These are phyloP conservation scores for Heliconius aoede DNA, from an alignment of 2,888 invertebrate genomes.

Conservation along the genomic window DNA sequence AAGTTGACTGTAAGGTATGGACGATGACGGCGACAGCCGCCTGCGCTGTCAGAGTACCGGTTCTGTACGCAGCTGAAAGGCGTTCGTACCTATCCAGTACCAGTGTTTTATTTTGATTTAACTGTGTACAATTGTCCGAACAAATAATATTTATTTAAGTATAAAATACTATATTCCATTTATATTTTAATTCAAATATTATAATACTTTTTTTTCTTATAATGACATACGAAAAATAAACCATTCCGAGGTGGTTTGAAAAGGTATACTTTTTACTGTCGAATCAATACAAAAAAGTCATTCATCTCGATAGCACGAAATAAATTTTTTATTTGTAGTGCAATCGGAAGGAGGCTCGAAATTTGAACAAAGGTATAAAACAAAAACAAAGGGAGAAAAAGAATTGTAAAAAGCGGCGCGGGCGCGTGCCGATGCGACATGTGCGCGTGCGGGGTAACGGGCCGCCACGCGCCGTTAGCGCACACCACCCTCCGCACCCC, in stretches of 20 bases:
- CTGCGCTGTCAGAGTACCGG: slow-evolving; percentile 69
- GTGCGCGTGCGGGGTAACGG: slow-evolving; percentile 75
- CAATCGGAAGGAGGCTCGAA: slow-evolving; percentile 50
- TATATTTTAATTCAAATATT: slow-evolving; percentile 2
- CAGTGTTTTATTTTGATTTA: slow-evolving; percentile 82
- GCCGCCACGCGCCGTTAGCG: slow-evolving; percentile 72
- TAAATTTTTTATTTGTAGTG: slow-evolving; percentile 47
- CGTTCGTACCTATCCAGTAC: slow-evolving; percentile 60
- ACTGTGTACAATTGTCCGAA: slow-evolving; percentile 62
- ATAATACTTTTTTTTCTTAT: neutral
- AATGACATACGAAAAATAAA: neutral
- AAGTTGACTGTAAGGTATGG: slow-evolving; percentile 81
- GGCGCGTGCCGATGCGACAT: slow-evolving; percentile 82
- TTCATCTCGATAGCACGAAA: slow-evolving; percentile 40
- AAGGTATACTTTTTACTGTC: slow-evolving; percentile 21
- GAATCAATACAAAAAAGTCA: slow-evolving; percentile 31
- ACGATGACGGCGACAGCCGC: slow-evolving; percentile 68
- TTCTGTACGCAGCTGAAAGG: slow-evolving; percentile 77
- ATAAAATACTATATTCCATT: neutral
- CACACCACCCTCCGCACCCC: slow-evolving; percentile 35
- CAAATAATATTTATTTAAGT: neutral
- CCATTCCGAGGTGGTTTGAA: slow-evolving; percentile 9
- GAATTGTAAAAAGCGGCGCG: slow-evolving; percentile 72
- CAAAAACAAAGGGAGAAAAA: slow-evolving; percentile 74
- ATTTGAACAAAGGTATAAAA: slow-evolving; percentile 77